These are phyloP conservation scores for Chaetura pelagica DNA, from an alignment of 2,113 vertebrate species.

Conservation along the genomic window DNA sequence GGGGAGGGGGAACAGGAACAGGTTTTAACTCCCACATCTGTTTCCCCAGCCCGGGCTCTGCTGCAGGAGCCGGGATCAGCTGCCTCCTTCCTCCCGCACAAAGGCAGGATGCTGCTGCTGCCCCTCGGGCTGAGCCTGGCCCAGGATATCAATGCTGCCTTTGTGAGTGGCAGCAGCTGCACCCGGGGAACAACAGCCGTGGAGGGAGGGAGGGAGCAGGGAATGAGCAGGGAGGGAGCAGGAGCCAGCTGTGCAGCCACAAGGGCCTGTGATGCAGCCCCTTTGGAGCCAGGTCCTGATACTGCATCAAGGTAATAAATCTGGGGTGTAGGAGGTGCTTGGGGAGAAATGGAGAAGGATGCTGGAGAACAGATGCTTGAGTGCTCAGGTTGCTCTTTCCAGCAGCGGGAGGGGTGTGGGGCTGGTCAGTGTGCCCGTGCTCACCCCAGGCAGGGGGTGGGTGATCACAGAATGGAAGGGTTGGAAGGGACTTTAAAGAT, in stretches of 20 bases:
- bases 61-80: neutral
- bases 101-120: neutral
- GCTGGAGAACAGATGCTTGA: rapidly evolving
- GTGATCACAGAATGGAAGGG: no score
- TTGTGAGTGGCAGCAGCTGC: rapidly evolving
- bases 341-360: rapidly evolving
- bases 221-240: rapidly evolving
- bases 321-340: neutral
- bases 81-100: neutral
- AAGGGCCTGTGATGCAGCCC: neutral
- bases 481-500: no score
- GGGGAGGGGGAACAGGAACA: neutral
- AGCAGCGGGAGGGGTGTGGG: rapidly evolving
- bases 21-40: neutral
- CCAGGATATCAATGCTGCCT: rapidly evolving
- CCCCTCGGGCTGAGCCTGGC: neutral
- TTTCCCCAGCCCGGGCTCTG: neutral
- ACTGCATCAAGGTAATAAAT: neutral
- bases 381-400: neutral
- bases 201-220: neutral
- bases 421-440: neutral
- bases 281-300: no score
- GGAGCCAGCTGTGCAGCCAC: neutral
- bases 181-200: rapidly evolving
- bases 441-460: no score